Evolutionary conservation across 2,888 invertebrate genomes (phyloP), one percentile per base, ranked within the genome.

Genomic region (Pammene aurita): DNA sequence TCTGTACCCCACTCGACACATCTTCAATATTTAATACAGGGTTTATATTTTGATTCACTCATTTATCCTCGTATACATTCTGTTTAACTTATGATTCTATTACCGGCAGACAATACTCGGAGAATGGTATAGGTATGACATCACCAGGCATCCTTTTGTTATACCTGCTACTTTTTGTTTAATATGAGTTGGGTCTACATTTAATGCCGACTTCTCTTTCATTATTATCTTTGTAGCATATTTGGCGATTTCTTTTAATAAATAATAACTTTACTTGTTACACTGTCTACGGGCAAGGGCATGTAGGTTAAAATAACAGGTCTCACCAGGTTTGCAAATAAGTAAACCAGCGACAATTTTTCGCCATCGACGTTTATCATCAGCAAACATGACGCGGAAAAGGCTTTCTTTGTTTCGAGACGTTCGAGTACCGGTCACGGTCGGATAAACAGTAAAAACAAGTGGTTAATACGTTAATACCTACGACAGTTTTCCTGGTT

Each of bases 321-420:
- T 54, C 26, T 5, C 54, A 34, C 26, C 14, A 7, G 6, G 7
- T 69, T 54, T 58, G 18, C 35, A 54, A 58, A 64, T 46, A 69
- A 46, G 11, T 34, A n/a, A 52, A 55, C 42, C n/a, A n/a, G 52
- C 44, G 10, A 16, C 35, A 13, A 50, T 64, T 52, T 58, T 58
- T 60, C 44, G 46, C 38, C 52, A 46, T 16, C 52, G 16, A 60
- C 46, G 58, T 64, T 64, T 64, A 52, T 61, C 44, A 56, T 58
- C 52, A 57, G 38, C 57, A 68, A 68, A 64, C 48, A 65, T 60
- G 35, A 64, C 13, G 54, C 69, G 69, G 64, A 65, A 69, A 67
- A 60, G 64, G 54, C 60, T 69, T 69, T 69, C 69, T 69, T 69
- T 69, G 65, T 69, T 64, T 69, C 65, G 60, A 46, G 38, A 50